These are phyloP conservation scores for Lophotriccus pileatus DNA, from an alignment of 2,797 vertebrate species.

Conservation along the genomic window DNA sequence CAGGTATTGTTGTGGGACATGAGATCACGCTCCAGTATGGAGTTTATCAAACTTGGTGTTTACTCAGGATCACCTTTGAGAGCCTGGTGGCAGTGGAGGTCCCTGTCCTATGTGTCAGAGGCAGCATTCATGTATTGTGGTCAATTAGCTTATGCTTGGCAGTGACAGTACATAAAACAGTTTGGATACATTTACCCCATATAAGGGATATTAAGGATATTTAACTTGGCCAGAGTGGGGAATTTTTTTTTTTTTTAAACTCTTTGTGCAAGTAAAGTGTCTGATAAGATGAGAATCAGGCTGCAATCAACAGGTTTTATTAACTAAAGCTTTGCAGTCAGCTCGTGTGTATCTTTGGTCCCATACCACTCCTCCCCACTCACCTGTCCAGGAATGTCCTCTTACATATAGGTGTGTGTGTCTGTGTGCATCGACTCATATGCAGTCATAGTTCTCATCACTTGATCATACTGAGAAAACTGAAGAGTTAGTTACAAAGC, in stretches of 20 bases:
- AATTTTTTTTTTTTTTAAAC: background rate
- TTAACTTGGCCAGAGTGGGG: background rate
- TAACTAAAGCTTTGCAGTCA: background rate
- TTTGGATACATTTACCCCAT: accelerated
- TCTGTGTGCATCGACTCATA: background rate
- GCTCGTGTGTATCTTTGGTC: background rate
- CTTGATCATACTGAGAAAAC: background rate
- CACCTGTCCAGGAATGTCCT: background rate
- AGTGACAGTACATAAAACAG: accelerated
- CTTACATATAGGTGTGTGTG: background rate
- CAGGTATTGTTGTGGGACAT: conserved; percentile 10
- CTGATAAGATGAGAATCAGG: background rate
- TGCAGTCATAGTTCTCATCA: background rate
- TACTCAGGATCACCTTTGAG: conserved; percentile 37
- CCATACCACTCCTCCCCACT: background rate
- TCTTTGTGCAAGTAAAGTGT: background rate
- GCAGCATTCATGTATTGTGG: accelerated
- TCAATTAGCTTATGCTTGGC: background rate
- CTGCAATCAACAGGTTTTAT: background rate
- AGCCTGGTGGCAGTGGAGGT: background rate
- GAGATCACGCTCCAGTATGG: background rate
- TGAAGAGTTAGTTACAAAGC: background rate
- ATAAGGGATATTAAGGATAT: background rate
- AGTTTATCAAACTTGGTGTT: conserved; percentile 42
- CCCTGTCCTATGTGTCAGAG: background rate